These are phyloP conservation scores for Cervus canadensis DNA, from an alignment of 2,113 vertebrate genomes.

Conservation along the genomic window DNA sequence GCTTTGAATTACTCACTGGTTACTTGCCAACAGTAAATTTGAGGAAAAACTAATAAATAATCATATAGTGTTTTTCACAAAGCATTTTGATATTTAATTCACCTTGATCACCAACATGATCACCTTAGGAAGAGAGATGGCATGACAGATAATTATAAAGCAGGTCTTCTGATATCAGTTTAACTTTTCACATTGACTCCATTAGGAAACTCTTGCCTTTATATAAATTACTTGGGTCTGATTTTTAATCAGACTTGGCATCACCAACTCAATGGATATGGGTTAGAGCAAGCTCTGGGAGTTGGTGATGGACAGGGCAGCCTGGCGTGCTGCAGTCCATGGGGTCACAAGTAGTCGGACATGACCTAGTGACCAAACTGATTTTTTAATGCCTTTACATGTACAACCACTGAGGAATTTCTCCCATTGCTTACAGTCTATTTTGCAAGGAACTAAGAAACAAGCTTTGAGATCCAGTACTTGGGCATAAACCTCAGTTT, in stretches of 20 bases:
- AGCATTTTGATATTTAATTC: neutral
- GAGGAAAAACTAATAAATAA: neutral
- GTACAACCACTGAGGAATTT: neutral
- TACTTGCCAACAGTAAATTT: neutral
- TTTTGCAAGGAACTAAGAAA: conserved; percentile 11
- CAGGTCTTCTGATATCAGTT: neutral
- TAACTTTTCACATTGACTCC: neutral
- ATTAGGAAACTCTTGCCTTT: neutral
- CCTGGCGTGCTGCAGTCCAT: neutral
- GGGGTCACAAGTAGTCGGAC: neutral
- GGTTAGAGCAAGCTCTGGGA: neutral
- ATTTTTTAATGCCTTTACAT: neutral
- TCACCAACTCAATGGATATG: neutral
- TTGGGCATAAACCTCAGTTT: neutral
- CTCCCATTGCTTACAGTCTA: neutral
- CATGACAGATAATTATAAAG: neutral
- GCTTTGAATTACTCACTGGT: neutral
- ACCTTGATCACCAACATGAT: neutral
- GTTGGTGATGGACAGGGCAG: neutral
- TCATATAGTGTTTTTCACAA: neutral
- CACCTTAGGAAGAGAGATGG: neutral
- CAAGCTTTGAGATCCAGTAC: neutral
- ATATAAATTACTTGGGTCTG: neutral
- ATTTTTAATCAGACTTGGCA: neutral
- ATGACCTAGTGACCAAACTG: neutral